These are phyloP conservation scores for Lophotis ruficrista DNA, from an alignment of 2,113 vertebrate species.

Conservation along the genomic window DNA sequence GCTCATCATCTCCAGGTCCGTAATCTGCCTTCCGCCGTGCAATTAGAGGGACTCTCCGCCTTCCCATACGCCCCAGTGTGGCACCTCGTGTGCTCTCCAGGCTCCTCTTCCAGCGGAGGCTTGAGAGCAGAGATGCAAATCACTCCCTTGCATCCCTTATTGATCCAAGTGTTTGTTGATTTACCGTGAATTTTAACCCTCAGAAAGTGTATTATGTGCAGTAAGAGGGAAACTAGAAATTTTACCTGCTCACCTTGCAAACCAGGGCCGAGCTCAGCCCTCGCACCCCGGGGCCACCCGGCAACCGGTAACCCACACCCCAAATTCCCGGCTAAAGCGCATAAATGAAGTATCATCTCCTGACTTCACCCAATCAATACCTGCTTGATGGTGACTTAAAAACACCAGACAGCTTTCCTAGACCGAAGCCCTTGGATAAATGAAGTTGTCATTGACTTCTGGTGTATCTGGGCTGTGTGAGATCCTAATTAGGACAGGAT, in stretches of 20 bases:
- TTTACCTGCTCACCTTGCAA: neutral
- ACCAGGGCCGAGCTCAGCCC: neutral
- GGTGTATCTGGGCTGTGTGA: slow-evolving; percentile 58
- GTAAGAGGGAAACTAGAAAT: accelerated
- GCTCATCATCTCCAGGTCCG: neutral
- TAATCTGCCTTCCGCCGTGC: neutral
- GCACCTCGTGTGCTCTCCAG: neutral
- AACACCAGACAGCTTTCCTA: slow-evolving; percentile 61
- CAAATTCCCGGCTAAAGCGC: neutral
- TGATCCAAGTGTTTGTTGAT: neutral
- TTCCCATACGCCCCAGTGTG: accelerated
- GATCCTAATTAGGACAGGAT: slow-evolving; percentile 71
- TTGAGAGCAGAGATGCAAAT: neutral
- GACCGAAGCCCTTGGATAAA: slow-evolving; percentile 52
- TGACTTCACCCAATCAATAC: slow-evolving; percentile 21
- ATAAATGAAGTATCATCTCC: slow-evolving; percentile 47
- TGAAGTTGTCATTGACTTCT: slow-evolving; percentile 72
- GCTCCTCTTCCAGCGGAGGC: neutral
- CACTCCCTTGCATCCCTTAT: neutral
- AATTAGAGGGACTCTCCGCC: neutral
- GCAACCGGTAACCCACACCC: neutral
- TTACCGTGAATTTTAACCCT: neutral
- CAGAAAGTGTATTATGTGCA: neutral
- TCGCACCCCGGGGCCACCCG: accelerated
- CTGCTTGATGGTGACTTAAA: slow-evolving; percentile 66